Evolutionary conservation across 2,113 vertebrate genomes (phyloP).

Genomic region (Polyodon spathula): DNA sequence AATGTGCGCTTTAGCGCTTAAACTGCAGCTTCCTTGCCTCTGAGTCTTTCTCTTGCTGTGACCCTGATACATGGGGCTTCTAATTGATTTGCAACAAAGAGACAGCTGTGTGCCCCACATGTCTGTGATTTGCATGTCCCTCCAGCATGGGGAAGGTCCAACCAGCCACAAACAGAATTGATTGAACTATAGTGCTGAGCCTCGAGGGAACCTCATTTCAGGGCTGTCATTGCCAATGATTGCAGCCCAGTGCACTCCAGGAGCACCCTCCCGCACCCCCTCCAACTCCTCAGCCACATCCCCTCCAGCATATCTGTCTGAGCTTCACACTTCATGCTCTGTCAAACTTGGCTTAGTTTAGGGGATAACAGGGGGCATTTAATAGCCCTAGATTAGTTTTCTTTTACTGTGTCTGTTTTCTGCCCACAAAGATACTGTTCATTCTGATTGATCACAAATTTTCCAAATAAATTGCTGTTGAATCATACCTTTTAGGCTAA

Average conservation of each 20-base stretch:
- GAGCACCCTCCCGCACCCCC: background rate
- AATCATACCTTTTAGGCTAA: no score
- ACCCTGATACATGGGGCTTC: constrained; percentile 28
- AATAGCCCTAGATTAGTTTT: no score
- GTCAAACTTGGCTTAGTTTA: background rate
- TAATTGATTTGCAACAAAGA: constrained; percentile 44
- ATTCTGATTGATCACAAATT: no score
- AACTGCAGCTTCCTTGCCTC: no score
- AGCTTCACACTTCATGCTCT: background rate
- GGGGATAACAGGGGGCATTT: no score
- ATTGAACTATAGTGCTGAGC: constrained; percentile 40
- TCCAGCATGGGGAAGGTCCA: constrained; percentile 20
- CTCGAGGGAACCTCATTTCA: constrained; percentile 28
- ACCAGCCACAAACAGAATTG: constrained; percentile 38
- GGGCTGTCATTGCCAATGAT: constrained; percentile 33
- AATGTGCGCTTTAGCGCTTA: no score
- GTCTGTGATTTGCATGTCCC: constrained; percentile 31
- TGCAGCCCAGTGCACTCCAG: background rate
- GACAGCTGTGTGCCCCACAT: constrained; percentile 50
- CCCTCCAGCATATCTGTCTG: background rate
- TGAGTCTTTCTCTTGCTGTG: no score
- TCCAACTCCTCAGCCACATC: background rate
- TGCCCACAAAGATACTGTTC: no score
- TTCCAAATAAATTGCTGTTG: no score
- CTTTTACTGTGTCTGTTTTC: no score